Evolutionary conservation across 2,888 invertebrate genomes (phyloP).

Genomic region (Erpobdella octoculata): DNA sequence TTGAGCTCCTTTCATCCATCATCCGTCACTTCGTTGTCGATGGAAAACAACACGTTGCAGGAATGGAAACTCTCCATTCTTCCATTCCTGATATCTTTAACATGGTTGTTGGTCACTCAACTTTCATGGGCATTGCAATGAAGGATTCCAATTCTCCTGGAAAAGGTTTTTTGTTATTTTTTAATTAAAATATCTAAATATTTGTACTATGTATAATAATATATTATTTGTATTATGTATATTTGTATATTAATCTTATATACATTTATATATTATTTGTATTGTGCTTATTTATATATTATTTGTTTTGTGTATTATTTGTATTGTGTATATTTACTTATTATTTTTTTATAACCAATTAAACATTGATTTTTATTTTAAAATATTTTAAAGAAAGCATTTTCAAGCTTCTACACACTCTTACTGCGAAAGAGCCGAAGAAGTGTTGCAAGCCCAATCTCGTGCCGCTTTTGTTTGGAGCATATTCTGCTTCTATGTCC

Average conservation of each 20-base stretch:
- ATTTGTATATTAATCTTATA: too few species aligned
- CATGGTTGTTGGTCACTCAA: constrained; percentile 20
- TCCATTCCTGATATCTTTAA: neutral
- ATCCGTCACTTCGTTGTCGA: neutral
- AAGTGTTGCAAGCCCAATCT: constrained; percentile 56
- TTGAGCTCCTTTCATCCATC: neutral
- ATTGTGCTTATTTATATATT: too few species aligned
- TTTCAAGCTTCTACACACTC: constrained; percentile 5
- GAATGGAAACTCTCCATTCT: neutral
- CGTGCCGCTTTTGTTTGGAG: constrained; percentile 68
- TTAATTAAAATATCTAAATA: too few species aligned
- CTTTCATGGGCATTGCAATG: neutral
- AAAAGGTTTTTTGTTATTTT: neutral
- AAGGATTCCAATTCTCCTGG: neutral
- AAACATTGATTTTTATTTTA: too few species aligned
- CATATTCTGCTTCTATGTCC: constrained; percentile 68
- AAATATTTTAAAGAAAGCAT: constrained; percentile 9
- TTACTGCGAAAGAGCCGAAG: neutral
- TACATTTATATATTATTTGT: too few species aligned
- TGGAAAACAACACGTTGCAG: neutral
- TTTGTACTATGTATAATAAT: neutral
- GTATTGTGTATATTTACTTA: too few species aligned
- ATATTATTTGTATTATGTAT: neutral
- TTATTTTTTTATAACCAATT: too few species aligned
- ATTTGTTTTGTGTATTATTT: too few species aligned